phyloP scores from a whole-genome alignment of 1,140 invertebrate genomes.

The Rhopalosiphum maidis region DNA sequence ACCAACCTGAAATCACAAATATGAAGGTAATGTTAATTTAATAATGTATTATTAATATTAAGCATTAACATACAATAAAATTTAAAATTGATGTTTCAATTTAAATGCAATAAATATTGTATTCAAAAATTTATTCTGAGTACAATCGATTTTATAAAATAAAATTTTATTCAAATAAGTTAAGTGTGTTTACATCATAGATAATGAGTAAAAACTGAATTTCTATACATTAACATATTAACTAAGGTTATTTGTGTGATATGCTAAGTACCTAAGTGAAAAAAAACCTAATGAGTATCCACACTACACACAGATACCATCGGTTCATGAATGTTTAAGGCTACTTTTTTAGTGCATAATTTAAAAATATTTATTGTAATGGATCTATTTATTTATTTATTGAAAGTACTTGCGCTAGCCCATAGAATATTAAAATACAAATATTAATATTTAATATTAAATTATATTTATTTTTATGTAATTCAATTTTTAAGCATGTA shows the following conservation, averaged over 20 bases:
- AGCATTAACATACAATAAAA: not conserved
- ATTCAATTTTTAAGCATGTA: too few species aligned
- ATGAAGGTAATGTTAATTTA: not conserved
- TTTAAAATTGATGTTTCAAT: not conserved
- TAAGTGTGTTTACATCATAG: not conserved
- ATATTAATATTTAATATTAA: too few species aligned
- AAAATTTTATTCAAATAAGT: not conserved
- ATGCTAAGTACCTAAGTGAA: not conserved
- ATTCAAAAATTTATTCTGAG: not conserved
- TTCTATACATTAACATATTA: not conserved
- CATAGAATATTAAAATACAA: too few species aligned
- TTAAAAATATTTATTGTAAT: not conserved
- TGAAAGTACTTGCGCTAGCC: too few species aligned
- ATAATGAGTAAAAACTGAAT: not conserved
- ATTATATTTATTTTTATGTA: too few species aligned
- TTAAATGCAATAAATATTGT: not conserved
- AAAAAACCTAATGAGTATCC: too few species aligned
- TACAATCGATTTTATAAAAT: not conserved
- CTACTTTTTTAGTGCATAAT: not conserved
- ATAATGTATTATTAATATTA: not conserved
- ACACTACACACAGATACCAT: too few species aligned
- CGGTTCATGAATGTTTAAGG: too few species aligned
- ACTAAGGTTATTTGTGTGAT: not conserved
- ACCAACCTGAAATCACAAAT: conserved; percentile 75
- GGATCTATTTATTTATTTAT: too few species aligned